Evolutionary conservation across 2,113 vertebrate species (phyloP).

Genomic region (Phrynosoma platyrhinos): DNA sequence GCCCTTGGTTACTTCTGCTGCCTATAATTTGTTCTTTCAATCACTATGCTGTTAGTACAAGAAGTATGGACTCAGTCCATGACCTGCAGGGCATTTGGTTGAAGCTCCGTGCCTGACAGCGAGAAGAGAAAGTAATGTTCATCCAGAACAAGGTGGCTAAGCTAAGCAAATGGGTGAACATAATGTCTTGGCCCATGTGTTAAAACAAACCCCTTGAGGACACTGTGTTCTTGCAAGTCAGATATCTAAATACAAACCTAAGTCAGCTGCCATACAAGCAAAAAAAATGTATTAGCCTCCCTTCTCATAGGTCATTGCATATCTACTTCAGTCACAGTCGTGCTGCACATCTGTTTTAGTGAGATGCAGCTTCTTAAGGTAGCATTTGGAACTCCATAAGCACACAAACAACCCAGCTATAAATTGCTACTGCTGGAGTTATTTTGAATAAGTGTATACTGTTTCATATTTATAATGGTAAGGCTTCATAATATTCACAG

Average conservation of each 20-base stretch:
- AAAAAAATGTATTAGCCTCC: slow-evolving; percentile 75
- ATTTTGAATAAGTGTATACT: slow-evolving; percentile 85
- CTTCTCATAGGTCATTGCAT: slow-evolving; percentile 81
- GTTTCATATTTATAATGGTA: slow-evolving; percentile 85
- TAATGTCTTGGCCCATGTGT: slow-evolving; percentile 76
- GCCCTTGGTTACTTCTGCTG: background rate
- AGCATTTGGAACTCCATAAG: slow-evolving; percentile 75
- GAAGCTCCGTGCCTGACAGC: background rate
- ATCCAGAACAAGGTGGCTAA: slow-evolving; percentile 35
- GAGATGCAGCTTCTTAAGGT: slow-evolving; percentile 78
- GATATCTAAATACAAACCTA: slow-evolving; percentile 81
- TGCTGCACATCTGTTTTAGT: slow-evolving; percentile 83
- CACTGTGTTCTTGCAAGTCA: slow-evolving; percentile 78
- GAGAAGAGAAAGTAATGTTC: background rate
- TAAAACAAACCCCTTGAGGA: slow-evolving; percentile 80
- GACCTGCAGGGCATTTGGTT: background rate
- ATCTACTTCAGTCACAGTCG: slow-evolving; percentile 80
- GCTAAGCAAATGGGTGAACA: slow-evolving; percentile 73
- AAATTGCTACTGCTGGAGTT: slow-evolving; percentile 81
- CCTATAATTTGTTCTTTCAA: background rate
- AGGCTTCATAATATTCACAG: slow-evolving; percentile 80
- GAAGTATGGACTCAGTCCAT: background rate
- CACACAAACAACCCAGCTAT: slow-evolving; percentile 75
- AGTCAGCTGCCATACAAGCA: slow-evolving; percentile 83
- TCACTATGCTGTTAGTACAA: no score